Base-by-base conservation (phyloP, 1,140 invertebrate genomes). In the Drosophila mayri region DNA sequence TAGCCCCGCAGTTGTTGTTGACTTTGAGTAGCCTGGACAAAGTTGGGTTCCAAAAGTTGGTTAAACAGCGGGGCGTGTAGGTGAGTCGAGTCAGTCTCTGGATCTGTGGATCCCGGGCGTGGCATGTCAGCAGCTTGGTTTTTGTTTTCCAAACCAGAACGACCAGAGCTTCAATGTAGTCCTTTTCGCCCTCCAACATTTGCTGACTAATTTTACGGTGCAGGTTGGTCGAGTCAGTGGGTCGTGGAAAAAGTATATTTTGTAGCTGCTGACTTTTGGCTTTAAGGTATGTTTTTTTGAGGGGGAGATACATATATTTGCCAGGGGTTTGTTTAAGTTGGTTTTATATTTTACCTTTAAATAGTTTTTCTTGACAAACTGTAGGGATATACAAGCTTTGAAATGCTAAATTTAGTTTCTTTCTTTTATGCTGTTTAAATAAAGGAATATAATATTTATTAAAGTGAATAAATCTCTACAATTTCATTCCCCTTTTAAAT, bases 11-110 rank as follows among this genome's bases (percentile, higher is more conserved):
- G 81, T 79, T 83, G 81, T 76, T 81, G 79, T 83, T 83, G 81
- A 83, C 81, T 83, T 83, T 83, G 81, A 83, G 80, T 83, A 79
- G 76, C 81, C 65, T 30, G 28, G 28, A 8, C 28, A 30, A 30
- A 30, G 28, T 30, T 30, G 7, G 28, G 28, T 30, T 30, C 28
- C 28, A 4, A 30, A 30, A 79, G 80, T 83, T 79, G 65, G 80
- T 75, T 84, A 84, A 84, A 84, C 80, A 83, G 65, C 43, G 64
- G 80, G 80, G 76, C 75, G 80, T 63, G 73, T 71, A 50, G 49
- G 49, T 50, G 28, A 49, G 25, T 18, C 32, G 28, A 49, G 25
- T 18, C 32, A 55, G 20, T 55, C 52, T 11, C 52, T 38, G 65
- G 65, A 50, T 59, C 22, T 60, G 30, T 50, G 67, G 52, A 38